Evolutionary conservation across 2,888 invertebrate species (phyloP), one percentile per base, ranked within the genome.

Genomic region (Lepeophtheirus nordmannii): DNA sequence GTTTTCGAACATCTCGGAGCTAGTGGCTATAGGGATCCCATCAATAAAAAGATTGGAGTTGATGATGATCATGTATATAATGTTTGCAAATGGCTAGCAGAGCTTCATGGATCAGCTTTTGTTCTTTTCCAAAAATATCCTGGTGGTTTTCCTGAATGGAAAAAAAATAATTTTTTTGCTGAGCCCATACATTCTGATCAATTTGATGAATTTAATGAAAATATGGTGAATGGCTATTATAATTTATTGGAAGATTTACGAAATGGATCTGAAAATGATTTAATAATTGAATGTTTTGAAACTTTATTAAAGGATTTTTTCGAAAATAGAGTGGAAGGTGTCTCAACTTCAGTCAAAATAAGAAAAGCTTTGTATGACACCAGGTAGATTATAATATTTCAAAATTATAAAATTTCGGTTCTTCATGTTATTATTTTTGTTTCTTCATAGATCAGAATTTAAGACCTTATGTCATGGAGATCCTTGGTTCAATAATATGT

Each of bases 401-500:
- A 30, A 30, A 30, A 30, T 7, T 30, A 30, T 7, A 30, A 5
- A n/a, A 5, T 30, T 30, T 30, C 7, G 30, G 30, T 30, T 30
- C 30, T 30, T 30, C 7, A 30, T 30, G 30, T 30, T 30, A 5
- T 7, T 30, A 30, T 30, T 30, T 30, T 30, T 30, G 30, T 7
- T 30, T 30, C 3, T 30, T 7, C 30, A 30, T 30, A 30, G 30
- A 30, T 30, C 12, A 12, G 38, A n/a, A 61, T 61, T 61, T 37
- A 61, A 61, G 8, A 37, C 61, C 8, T n/a, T 61, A n/a, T n/a
- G 14, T 61, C 61, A 61, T 30, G 22, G 22, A 17, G 61, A 61
- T 61, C 2, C 61, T n/a, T 61, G 61, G 61, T 61, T 61, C 61
- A 61, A 61, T 37, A 61, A 61, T 61, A 23, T 61, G 39, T 17